Evolutionary conservation across 2,888 invertebrate genomes (phyloP).

Genomic region (Chrysotoxum bicinctum): DNA sequence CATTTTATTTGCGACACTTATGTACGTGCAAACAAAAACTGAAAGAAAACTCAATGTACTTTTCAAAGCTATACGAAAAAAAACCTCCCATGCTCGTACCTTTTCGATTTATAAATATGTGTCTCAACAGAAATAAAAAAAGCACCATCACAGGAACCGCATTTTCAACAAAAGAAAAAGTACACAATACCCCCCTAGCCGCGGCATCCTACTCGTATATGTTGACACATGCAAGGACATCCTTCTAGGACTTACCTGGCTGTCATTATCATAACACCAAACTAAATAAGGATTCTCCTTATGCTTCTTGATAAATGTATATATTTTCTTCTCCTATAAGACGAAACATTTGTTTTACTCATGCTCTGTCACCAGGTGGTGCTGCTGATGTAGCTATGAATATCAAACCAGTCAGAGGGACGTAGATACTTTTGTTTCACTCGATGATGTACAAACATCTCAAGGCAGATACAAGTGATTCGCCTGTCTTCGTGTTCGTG

Average conservation of each 20-base stretch:
- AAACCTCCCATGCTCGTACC: background rate
- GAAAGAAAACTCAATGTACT: constrained; percentile 33
- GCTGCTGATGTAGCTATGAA: constrained; percentile 44
- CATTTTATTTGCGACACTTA: constrained; percentile 32
- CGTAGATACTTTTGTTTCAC: constrained; percentile 65
- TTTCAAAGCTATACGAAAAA: constrained; percentile 49
- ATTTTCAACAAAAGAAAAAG: constrained; percentile 15
- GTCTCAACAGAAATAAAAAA: constrained; percentile 37
- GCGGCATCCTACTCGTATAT: constrained; percentile 28
- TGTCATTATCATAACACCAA: constrained; percentile 72
- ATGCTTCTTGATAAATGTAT: constrained; percentile 19
- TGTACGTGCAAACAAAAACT: background rate
- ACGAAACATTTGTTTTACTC: constrained; percentile 58
- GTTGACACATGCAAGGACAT: constrained; percentile 68
- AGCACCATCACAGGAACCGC: constrained; percentile 51
- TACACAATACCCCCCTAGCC: background rate
- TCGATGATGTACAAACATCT: constrained; percentile 59
- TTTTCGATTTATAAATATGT: constrained; percentile 49
- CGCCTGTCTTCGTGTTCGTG: constrained; percentile 22
- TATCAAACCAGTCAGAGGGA: constrained; percentile 51
- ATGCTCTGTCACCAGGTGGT: constrained; percentile 36
- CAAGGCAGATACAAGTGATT: constrained; percentile 55
- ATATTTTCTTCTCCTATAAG: background rate
- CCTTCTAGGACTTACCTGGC: constrained; percentile 56
- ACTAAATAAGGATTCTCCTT: constrained; percentile 67